Percentiles rank a stretch among this genome's conserved stretches.
phyloP scores from a whole-genome alignment of 2,113 vertebrate genomes.

The Hippocampus guttulatus region DNA sequence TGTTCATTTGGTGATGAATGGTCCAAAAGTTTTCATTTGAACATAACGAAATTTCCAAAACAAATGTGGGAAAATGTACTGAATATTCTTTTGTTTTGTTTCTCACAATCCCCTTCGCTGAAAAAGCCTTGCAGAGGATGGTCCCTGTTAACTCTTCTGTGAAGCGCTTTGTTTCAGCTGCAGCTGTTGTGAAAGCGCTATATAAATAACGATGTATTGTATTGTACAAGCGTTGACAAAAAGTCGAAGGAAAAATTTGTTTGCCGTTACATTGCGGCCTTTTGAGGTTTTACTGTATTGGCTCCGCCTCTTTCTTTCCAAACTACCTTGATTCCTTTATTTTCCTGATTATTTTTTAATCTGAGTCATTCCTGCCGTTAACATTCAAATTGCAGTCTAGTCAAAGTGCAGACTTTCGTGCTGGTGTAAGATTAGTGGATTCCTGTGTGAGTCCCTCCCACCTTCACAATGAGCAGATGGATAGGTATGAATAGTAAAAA shows the following conservation, averaged over 20 bases:
- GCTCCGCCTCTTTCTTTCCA: neutral
- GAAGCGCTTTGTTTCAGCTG: no score
- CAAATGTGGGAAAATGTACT: neutral
- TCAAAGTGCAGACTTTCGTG: slow-evolving; percentile 19
- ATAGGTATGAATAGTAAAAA: slow-evolving; percentile 16
- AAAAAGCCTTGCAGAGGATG: neutral
- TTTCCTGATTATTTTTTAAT: neutral
- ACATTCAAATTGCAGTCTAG: slow-evolving; percentile 21
- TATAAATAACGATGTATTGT: neutral
- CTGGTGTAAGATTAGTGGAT: slow-evolving; percentile 28
- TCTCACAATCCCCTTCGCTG: neutral
- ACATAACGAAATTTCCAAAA: neutral
- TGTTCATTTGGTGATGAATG: neutral
- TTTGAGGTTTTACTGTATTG: neutral
- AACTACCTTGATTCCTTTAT: neutral
- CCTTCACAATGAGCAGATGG: slow-evolving; percentile 12
- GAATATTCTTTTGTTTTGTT: neutral
- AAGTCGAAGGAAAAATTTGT: neutral
- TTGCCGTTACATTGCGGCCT: neutral
- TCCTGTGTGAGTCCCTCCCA: slow-evolving; percentile 12
- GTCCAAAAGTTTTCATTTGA: neutral
- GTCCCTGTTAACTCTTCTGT: no score
- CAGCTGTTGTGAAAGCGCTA: no score
- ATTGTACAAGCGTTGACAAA: neutral
- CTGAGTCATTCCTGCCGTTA: neutral